These are phyloP conservation scores for Tribolium castaneum DNA, from an alignment of 1,140 invertebrate species.

Conservation along the genomic window DNA sequence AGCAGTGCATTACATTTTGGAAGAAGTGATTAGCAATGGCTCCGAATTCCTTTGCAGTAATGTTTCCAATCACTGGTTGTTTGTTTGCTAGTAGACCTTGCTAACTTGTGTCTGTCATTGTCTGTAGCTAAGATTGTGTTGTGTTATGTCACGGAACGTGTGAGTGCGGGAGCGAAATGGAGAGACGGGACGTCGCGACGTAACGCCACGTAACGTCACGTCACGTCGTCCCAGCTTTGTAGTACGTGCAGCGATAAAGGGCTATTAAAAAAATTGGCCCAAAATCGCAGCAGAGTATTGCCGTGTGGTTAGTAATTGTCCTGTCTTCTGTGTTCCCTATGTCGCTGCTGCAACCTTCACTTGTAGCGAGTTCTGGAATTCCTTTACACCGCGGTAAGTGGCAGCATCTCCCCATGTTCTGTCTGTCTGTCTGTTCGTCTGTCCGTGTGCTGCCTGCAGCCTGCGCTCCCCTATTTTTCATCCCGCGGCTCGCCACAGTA, in stretches of 20 bases:
- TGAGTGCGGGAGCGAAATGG: constrained; percentile 48
- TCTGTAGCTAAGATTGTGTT: constrained; percentile 63
- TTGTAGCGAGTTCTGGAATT: constrained; percentile 95
- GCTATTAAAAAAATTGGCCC: not conserved
- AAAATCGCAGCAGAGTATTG: constrained; percentile 66
- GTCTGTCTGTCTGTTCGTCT: constrained; percentile 62
- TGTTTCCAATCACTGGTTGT: constrained; percentile 20
- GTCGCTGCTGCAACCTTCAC: constrained; percentile 74
- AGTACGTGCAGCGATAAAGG: constrained; percentile 48
- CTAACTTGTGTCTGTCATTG: constrained; percentile 65
- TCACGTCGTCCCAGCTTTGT: constrained; percentile 48
- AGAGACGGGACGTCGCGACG: constrained; percentile 9
- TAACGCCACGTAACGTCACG: not conserved
- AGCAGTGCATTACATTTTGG: no score
- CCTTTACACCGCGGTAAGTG: constrained; percentile 97
- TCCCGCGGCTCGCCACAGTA: not conserved
- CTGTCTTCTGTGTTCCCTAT: constrained; percentile 80
- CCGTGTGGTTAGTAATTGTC: constrained; percentile 77
- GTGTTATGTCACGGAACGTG: constrained; percentile 58
- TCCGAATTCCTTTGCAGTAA: no score
- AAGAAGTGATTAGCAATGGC: no score
- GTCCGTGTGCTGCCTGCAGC: constrained; percentile 63
- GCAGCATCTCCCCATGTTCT: constrained; percentile 69
- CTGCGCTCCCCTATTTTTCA: constrained; percentile 49
- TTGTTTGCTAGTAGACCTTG: constrained; percentile 58